Evolutionary conservation across 1,140 invertebrate genomes (phyloP), one percentile per base, ranked within the genome.

Genomic region (Drosophila watanabei): DNA sequence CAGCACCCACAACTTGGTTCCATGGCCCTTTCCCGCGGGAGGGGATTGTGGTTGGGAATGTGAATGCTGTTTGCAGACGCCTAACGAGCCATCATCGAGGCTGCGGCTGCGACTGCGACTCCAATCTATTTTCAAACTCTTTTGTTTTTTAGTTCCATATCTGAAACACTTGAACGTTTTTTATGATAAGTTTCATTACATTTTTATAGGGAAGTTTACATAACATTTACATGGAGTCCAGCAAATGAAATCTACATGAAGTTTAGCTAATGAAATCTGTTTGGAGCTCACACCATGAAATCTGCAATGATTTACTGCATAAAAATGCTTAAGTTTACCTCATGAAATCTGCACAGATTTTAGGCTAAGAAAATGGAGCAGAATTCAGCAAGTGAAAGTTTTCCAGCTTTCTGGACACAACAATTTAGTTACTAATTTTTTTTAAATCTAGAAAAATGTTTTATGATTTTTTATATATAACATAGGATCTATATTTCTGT

Each of bases 31-130:
- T 63, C 32, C 33, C 60, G 18, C n/a, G 60, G 60, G 30, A 24
- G 52, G 52, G 33, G 16, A 3, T 2, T 24, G 32, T 56, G 18
- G 52, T 4, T 52, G 49, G n/a, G 49, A 32, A 35, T 24, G 5
- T 56, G 52, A 13, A 24, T 56, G 20, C 2, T 16, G 10, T 28
- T 48, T 71, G 51, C 60, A 57, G 33, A 59, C 16, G 68, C 43
- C 63, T 69, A 78, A 78, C 63, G n/a, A 78, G 63, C 49, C 61
- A 68, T 77, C 72, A 76, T 57, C 35, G 20, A 56, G 32, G 32
- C 51, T 54, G 32, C 13, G 32, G 54, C 48, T 46, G 45, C 9
- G 9, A 9, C 18, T 57, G 35, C 20, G 20, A 24, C 56, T 59
- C 18, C 56, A 78, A 57, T 56, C 51, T 32, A 48, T 35, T 43